A percentile compares a stretch with the other conserved stretches of the same genome.
Evolutionary conservation across 2,113 vertebrate genomes (phyloP).

Genomic region (Hydropotes inermis): DNA sequence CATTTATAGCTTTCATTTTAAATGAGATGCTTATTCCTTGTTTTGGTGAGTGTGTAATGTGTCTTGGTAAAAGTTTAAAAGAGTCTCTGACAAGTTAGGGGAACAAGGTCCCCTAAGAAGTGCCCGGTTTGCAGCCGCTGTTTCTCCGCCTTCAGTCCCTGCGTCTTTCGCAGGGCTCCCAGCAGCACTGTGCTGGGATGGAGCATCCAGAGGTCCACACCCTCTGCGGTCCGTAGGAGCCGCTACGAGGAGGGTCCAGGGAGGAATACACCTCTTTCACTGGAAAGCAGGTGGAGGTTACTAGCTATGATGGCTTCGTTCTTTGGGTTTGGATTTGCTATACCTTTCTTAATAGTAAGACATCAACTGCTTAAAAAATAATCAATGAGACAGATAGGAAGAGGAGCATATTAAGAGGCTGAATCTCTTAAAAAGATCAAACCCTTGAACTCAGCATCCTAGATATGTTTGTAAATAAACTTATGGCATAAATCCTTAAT

Average conservation of each 20-base stretch:
- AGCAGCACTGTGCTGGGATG: background rate
- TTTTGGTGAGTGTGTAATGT: background rate
- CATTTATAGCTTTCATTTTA: background rate
- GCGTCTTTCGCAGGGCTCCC: background rate
- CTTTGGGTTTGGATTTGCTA: background rate
- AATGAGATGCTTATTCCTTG: background rate
- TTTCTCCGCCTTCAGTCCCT: background rate
- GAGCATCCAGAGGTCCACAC: background rate
- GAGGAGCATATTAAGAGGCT: background rate
- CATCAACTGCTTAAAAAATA: background rate
- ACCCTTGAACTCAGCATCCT: background rate
- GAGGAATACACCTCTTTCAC: background rate
- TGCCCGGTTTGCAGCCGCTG: rapidly evolving
- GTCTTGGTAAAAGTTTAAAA: background rate
- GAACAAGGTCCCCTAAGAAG: background rate
- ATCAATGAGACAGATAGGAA: background rate
- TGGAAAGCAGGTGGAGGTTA: background rate
- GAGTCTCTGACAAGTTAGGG: background rate
- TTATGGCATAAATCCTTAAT: background rate
- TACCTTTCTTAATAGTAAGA: background rate
- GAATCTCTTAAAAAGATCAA: background rate
- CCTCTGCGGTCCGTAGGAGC: background rate
- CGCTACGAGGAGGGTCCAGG: background rate
- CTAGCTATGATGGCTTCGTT: background rate
- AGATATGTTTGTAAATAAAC: background rate